Conservation (phyloP, 2,113 vertebrate genomes). For the Ginglymostoma cirratum region DNA sequence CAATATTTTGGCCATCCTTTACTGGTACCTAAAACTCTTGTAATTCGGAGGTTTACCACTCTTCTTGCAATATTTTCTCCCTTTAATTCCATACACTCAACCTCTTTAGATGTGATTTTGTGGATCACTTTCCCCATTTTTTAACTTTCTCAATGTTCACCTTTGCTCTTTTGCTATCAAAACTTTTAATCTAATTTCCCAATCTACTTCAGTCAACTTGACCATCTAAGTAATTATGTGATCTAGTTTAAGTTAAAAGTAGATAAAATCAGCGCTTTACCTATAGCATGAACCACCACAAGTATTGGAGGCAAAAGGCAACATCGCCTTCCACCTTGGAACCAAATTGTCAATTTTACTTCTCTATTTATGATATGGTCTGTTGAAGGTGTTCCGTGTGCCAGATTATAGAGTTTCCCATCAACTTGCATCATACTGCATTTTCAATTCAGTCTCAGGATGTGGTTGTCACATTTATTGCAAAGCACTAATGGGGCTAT, state of each 20-base stretch:
- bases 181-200: not conserved
- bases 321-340: not conserved
- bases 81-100: not conserved
- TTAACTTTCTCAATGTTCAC: not conserved
- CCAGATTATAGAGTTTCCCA: not conserved
- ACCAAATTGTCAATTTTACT: not conserved
- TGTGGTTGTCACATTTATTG: not conserved
- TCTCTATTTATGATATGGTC: not conserved
- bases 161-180: not conserved
- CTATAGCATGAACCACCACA: too few species aligned
- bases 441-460: not conserved
- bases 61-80: too few species aligned
- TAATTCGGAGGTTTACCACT: not conserved
- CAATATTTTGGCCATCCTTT: too few species aligned
- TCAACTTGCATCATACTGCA: not conserved
- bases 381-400: not conserved
- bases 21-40: not conserved
- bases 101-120: not conserved
- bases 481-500: not conserved
- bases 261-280: too few species aligned
- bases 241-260: too few species aligned
- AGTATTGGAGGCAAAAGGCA: not conserved
- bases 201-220: not conserved
- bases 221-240: too few species aligned
- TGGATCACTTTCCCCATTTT: not conserved